Evolutionary conservation across 2,113 vertebrate genomes (phyloP).

Genomic region (Eupsittula cactorum): DNA sequence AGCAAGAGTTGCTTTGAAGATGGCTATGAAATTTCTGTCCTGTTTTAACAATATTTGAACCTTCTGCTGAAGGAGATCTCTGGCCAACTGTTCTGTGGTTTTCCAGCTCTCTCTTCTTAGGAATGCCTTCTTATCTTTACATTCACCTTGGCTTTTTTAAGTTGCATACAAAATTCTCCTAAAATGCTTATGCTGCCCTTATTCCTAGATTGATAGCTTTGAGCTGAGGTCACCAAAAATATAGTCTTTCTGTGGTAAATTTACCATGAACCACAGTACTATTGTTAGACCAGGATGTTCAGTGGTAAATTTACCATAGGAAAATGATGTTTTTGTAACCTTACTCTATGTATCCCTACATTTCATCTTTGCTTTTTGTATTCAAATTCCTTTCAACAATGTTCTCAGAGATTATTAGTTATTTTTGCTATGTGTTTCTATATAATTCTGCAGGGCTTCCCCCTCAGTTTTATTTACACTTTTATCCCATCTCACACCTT

Average conservation of each 20-base stretch:
- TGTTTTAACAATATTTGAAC: not conserved
- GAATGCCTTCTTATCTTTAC: not conserved
- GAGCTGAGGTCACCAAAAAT: not conserved
- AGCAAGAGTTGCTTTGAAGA: not conserved
- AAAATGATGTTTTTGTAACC: slow-evolving; percentile 39
- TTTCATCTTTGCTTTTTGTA: not conserved
- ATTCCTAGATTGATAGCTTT: slow-evolving; percentile 10
- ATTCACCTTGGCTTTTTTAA: not conserved
- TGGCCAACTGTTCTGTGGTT: not conserved
- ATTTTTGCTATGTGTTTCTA: not conserved
- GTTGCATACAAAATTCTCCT: not conserved
- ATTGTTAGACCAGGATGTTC: slow-evolving; percentile 3
- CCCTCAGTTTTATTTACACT: not conserved
- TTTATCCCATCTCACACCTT: not conserved
- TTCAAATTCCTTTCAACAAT: not conserved
- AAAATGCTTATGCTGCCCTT: not conserved
- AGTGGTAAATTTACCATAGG: slow-evolving; percentile 20
- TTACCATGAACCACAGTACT: not conserved
- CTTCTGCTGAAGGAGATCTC: not conserved
- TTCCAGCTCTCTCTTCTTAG: not conserved
- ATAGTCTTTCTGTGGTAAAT: slow-evolving; percentile 1
- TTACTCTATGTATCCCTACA: not conserved
- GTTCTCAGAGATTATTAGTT: not conserved
- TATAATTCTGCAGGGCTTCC: not conserved
- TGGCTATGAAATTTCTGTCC: not conserved